phyloP scores from a whole-genome alignment of 2,797 vertebrate species.

The Phrynocephalus guinanensis region DNA sequence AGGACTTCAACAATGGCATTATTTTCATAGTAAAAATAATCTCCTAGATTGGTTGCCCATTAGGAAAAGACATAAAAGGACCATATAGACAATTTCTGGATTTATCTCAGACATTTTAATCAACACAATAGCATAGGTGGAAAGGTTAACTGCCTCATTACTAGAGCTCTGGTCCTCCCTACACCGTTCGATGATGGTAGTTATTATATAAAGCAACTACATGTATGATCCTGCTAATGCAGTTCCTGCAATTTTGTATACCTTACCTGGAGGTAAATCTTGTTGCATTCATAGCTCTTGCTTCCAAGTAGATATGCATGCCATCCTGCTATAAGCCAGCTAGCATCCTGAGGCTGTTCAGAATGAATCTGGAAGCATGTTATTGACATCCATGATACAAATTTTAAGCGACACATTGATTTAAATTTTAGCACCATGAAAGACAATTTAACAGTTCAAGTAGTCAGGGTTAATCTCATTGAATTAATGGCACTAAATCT shows the following conservation, averaged over 20 bases:
- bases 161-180: background rate
- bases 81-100: no score
- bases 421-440: background rate
- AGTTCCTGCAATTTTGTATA: background rate
- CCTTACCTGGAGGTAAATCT: background rate
- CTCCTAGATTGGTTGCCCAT: background rate
- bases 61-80: no score
- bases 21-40: background rate
- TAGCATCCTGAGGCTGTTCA: background rate
- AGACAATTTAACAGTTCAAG: background rate
- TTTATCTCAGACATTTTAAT: no score
- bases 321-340: background rate
- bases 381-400: background rate
- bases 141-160: background rate
- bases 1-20: no score
- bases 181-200: background rate
- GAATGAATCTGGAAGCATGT: background rate
- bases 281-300: background rate
- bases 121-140: no score
- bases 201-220: background rate
- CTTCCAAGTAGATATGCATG: background rate
- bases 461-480: slow-evolving; percentile 12
- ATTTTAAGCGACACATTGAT: background rate
- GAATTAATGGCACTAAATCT: slow-evolving; percentile 17
- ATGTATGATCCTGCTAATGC: background rate